Percentiles rank a stretch among this genome's conserved stretches.
These are phyloP conservation scores for Trinectes maculatus DNA, from an alignment of 2,113 vertebrate species.

Conservation along the genomic window DNA sequence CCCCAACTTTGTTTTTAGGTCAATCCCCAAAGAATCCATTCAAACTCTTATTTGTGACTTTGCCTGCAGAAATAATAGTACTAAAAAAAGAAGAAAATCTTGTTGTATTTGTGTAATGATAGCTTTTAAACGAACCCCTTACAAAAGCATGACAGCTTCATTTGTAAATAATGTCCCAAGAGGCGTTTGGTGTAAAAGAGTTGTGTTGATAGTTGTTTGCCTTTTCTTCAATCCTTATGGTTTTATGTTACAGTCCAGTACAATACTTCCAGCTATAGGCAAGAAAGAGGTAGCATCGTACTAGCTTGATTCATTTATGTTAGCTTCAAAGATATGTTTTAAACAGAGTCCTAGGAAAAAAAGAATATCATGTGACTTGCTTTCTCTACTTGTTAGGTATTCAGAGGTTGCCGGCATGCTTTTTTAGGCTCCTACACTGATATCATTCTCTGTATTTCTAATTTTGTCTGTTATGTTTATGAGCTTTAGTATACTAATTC, in stretches of 20 bases:
- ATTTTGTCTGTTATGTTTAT: conserved; percentile 71
- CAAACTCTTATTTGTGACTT: conserved; percentile 89
- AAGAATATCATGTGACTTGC: conserved; percentile 86
- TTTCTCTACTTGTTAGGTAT: conserved; percentile 97
- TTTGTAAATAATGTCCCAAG: conserved; percentile 97
- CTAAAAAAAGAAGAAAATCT: conserved; percentile 74
- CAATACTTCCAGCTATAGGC: conserved; percentile 93
- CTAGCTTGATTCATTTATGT: conserved; percentile 94
- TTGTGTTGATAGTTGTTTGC: conserved; percentile 96
- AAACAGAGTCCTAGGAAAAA: conserved; percentile 74
- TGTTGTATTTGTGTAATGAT: conserved; percentile 96
- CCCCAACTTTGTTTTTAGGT: conserved; percentile 68
- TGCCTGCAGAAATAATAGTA: conserved; percentile 87
- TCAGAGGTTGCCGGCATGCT: conserved; percentile 94
- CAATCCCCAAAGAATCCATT: conserved; percentile 91
- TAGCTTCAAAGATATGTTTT: conserved; percentile 91
- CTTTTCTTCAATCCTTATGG: conserved; percentile 74
- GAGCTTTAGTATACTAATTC: conserved; percentile 91
- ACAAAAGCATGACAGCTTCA: conserved; percentile 96
- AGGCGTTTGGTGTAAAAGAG: conserved; percentile 96
- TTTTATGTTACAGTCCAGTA: conserved; percentile 83
- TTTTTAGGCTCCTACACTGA: conserved; percentile 89
- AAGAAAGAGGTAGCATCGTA: conserved; percentile 91
- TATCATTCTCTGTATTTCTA: conserved; percentile 78
- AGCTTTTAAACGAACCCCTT: conserved; percentile 91